Evolutionary conservation across 2,797 vertebrate species (phyloP).

Genomic region (Helostoma temminkii): DNA sequence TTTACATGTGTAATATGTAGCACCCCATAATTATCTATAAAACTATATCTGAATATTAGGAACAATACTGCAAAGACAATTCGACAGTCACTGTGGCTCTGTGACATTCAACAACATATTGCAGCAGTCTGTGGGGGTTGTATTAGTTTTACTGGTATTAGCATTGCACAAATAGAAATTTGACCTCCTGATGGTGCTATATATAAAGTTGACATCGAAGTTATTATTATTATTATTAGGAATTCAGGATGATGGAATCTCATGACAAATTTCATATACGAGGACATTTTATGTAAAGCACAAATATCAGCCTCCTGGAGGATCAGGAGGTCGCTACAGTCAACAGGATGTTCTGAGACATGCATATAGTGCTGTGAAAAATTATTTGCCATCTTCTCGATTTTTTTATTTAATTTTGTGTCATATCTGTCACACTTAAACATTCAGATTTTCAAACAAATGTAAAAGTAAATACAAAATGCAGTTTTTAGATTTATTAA

Average conservation of each 20-base stretch:
- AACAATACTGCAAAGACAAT: conserved; percentile 1
- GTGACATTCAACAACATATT: too few relatives aligned
- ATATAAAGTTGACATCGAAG: neutral
- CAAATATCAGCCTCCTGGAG: neutral
- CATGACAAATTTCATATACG: neutral
- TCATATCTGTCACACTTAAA: too few relatives aligned
- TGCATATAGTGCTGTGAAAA: too few relatives aligned
- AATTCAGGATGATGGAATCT: neutral
- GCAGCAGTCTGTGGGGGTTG: too few relatives aligned
- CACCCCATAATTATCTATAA: neutral
- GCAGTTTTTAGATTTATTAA: too few relatives aligned
- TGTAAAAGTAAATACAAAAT: too few relatives aligned
- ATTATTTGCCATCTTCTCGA: too few relatives aligned
- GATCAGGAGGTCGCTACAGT: neutral
- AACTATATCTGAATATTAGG: neutral
- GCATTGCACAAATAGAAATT: neutral
- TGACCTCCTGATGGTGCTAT: neutral
- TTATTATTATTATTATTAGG: too few relatives aligned
- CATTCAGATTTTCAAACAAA: too few relatives aligned
- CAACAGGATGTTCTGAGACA: neutral
- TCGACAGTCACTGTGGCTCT: too few relatives aligned
- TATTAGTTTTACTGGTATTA: neutral
- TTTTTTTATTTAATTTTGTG: too few relatives aligned
- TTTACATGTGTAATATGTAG: neutral
- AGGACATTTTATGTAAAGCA: neutral